Base-by-base conservation (phyloP, 2,113 vertebrate species). In the Malurus cyaneus region DNA sequence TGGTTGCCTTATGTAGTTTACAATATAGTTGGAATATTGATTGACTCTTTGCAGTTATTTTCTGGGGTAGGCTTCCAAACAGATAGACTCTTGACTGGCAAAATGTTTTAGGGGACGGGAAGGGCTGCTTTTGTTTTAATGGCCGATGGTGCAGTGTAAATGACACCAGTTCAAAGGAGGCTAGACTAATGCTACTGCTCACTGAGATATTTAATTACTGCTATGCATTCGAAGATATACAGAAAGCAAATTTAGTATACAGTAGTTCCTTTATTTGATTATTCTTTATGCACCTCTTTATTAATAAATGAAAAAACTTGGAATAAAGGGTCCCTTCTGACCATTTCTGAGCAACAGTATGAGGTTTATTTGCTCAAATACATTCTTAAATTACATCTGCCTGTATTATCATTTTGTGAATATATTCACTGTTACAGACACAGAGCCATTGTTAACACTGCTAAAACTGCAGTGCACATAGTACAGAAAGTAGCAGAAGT, bases 401-500 rank as follows among this genome's bases (percentile, higher is more conserved):
- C 80, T 74, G 12, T 61, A 18, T 93, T 95, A 80, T 44, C 5
- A 3, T 94, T 97, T 91, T 93, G 71, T 93, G 90, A 96, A 88
- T 97, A 41, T 93, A 90, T 96, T 97, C 89, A 89, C 83, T 96
- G 92, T 96, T 82, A 70, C 93, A 92, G 89, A 96, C 53, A 95
- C 34, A 93, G 82, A 90, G 46, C 39, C 79, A 65, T 83, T 95
- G 74, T 95, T 96, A 79, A 46, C 67, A 20, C 25, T 20, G 7
- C 18, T 87, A 54, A 67, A 72, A 66, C 92, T 67, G 67, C 50
- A 80, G 80, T 86, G 34, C 31, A 49, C 64, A 86, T 83, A 61
- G 73, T 81, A 60, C 79, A 92, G 65, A 89, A 91, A 91, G 86
- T 86, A 66, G 78, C 91, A 89, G 56, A 77, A 80, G 72, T 52